A percentile compares a stretch with the other conserved stretches of the same genome.
These are phyloP conservation scores for Lochmaea crataegi DNA, from an alignment of 2,888 invertebrate species.

Conservation along the genomic window DNA sequence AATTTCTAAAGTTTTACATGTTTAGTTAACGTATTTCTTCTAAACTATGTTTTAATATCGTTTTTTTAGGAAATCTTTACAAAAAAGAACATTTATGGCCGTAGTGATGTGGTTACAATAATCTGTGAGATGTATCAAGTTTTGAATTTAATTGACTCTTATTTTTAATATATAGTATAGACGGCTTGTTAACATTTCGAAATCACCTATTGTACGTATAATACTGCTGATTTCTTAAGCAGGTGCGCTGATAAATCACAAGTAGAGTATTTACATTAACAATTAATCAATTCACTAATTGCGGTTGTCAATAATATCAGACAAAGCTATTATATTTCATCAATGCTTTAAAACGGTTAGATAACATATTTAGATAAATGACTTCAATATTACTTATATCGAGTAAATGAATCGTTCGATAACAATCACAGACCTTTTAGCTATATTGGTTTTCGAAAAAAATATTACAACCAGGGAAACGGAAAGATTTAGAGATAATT, in stretches of 20 bases:
- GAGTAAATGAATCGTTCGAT: not conserved
- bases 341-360: not conserved
- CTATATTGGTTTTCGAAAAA: not conserved
- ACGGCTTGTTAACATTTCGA: too few species aligned
- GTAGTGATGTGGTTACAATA: too few species aligned
- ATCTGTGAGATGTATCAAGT: too few species aligned
- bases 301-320: conserved; percentile 6
- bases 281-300: conserved; percentile 9
- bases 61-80: too few species aligned
- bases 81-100: too few species aligned
- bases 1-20: too few species aligned
- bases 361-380: conserved; percentile 6
- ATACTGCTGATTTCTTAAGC: too few species aligned
- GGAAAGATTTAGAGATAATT: conserved; percentile 1
- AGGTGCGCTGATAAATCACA: not conserved
- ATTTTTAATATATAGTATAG: too few species aligned
- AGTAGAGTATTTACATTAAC: not conserved
- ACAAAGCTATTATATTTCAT: not conserved
- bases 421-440: not conserved
- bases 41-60: too few species aligned
- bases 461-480: not conserved
- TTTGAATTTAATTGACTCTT: too few species aligned
- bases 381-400: not conserved
- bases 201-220: too few species aligned
- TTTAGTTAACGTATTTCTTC: too few species aligned